These are phyloP conservation scores for Euclidia mi DNA, from an alignment of 2,888 invertebrate genomes.

Conservation along the genomic window DNA sequence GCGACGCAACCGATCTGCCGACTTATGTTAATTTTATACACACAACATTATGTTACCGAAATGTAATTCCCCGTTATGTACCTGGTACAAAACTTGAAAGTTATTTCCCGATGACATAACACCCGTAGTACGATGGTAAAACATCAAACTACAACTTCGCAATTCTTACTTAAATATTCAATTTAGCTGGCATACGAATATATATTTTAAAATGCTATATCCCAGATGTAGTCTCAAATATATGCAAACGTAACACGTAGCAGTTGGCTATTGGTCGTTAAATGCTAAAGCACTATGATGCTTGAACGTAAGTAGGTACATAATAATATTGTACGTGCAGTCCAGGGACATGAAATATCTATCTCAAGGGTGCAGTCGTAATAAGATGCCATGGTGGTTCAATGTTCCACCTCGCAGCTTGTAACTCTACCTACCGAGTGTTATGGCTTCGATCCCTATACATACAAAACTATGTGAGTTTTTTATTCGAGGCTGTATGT, in stretches of 20 bases:
- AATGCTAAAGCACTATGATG: too few relatives aligned
- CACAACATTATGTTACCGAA: constrained; percentile 28
- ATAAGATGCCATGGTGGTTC: too few relatives aligned
- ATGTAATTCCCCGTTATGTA: constrained; percentile 25
- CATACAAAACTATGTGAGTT: too few relatives aligned
- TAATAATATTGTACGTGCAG: too few relatives aligned
- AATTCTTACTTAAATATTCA: constrained; percentile 57
- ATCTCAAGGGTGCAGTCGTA: too few relatives aligned
- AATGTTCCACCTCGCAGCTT: too few relatives aligned
- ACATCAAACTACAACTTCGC: constrained; percentile 48
- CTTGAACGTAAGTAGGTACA: too few relatives aligned
- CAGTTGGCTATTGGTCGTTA: too few relatives aligned
- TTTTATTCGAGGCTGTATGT: too few relatives aligned
- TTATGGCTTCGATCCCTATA: too few relatives aligned
- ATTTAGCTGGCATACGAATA: constrained; percentile 42
- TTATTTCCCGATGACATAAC: constrained; percentile 55
- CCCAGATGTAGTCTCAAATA: constrained; percentile 25
- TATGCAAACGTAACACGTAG: neutral
- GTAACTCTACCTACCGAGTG: too few relatives aligned
- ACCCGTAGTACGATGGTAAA: constrained; percentile 35
- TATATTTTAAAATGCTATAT: constrained; percentile 39
- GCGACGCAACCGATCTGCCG: constrained; percentile 13
- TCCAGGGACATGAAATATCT: too few relatives aligned
- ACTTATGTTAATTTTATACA: constrained; percentile 27
- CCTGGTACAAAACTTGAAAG: constrained; percentile 29